phyloP scores from a whole-genome alignment of 2,113 vertebrate species.

The Megaceryle maxima region DNA sequence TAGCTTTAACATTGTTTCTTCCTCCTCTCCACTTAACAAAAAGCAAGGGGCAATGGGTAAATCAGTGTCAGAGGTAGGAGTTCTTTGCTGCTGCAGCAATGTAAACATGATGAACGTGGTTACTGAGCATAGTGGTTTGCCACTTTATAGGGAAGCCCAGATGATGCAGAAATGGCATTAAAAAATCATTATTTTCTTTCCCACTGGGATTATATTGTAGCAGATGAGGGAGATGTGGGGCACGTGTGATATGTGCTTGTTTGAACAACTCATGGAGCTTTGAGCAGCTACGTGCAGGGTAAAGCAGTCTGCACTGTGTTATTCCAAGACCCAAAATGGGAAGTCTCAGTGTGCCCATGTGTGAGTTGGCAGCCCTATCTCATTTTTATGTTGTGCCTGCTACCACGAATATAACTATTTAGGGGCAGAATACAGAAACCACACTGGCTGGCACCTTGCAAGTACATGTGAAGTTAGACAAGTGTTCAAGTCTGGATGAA shows the following conservation, averaged over 20 bases:
- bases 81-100: background rate
- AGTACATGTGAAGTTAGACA: background rate
- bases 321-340: constrained; percentile 20
- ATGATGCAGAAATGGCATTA: background rate
- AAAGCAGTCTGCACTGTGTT: background rate
- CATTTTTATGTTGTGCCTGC: background rate
- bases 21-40: background rate
- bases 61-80: background rate
- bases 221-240: background rate
- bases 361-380: background rate
- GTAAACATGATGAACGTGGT: background rate
- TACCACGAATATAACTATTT: background rate
- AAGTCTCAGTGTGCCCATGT: background rate
- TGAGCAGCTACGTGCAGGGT: background rate
- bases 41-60: background rate
- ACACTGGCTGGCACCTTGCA: background rate
- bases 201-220: background rate
- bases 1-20: background rate
- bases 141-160: background rate
- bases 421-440: background rate
- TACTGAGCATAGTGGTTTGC: background rate
- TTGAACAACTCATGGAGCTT: background rate
- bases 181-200: background rate
- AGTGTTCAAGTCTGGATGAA: background rate
- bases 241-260: background rate